These are phyloP conservation scores for Thinocorus orbignyianus DNA, from an alignment of 2,113 vertebrate genomes.

Conservation along the genomic window DNA sequence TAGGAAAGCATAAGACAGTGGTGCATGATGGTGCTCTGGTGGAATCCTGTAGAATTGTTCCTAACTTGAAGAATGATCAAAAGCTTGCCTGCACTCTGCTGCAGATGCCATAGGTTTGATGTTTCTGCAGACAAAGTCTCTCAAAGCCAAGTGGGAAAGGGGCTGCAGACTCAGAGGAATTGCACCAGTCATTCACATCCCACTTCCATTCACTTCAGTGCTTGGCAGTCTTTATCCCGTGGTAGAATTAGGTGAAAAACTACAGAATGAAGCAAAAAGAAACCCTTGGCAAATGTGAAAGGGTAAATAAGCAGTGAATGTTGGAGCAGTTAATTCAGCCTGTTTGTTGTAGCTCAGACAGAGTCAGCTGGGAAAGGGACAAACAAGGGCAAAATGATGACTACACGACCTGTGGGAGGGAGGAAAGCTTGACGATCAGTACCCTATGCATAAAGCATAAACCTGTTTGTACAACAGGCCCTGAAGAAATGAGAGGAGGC, in stretches of 20 bases:
- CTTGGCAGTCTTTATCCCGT: not conserved
- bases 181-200: not conserved
- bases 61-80: accelerated
- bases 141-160: not conserved
- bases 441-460: not conserved
- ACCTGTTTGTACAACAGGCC: not conserved
- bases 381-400: not conserved
- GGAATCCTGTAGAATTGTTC: not conserved
- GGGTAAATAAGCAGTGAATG: not conserved
- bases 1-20: not conserved
- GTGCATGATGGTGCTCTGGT: not conserved
- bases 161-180: not conserved
- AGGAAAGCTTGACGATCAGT: not conserved
- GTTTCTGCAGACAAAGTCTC: not conserved
- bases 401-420: not conserved
- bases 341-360: not conserved
- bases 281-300: not conserved
- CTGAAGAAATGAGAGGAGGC: not conserved
- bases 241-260: not conserved
- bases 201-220: not conserved
- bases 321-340: not conserved
- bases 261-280: not conserved
- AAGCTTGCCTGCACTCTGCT: not conserved
- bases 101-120: not conserved
- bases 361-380: not conserved